Percentiles rank a stretch among this genome's conserved stretches.
These are phyloP conservation scores for Bolinopsis microptera DNA, from an alignment of 37 sponge, comb jelly and placozoan genomes.

Conservation along the genomic window DNA sequence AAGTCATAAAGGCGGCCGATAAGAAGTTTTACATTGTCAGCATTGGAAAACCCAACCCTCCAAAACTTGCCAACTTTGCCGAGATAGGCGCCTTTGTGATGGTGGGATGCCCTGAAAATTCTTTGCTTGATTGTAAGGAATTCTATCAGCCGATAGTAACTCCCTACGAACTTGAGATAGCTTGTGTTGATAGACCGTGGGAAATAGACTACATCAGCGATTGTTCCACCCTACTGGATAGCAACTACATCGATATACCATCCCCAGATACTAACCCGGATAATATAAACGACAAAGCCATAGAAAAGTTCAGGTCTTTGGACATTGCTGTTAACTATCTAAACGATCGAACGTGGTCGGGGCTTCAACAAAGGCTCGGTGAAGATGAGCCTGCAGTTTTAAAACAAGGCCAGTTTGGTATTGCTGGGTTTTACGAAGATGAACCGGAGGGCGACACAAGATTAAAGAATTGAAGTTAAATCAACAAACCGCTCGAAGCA, in stretches of 20 bases:
- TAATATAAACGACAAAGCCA: not conserved
- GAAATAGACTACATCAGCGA: slow-evolving; percentile 46
- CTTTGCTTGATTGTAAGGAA: slow-evolving; percentile 79
- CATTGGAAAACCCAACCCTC: slow-evolving; percentile 91
- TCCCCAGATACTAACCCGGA: not conserved
- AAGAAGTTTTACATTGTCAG: slow-evolving; percentile 90
- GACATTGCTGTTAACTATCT: slow-evolving; percentile 34
- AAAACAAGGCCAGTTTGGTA: slow-evolving; percentile 1
- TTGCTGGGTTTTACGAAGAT: slow-evolving; percentile 33
- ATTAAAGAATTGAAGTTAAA: not conserved
- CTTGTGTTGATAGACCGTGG: slow-evolving; percentile 65
- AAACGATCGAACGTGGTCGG: slow-evolving; percentile 23
- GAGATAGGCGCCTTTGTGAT: slow-evolving; percentile 93
- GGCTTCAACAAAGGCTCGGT: slow-evolving; percentile 28
- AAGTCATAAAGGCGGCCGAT: slow-evolving; percentile 73
- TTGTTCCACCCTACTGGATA: slow-evolving; percentile 20
- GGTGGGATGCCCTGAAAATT: slow-evolving; percentile 92
- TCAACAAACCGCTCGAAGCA: not conserved
- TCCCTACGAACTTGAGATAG: slow-evolving; percentile 78
- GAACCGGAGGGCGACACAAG: slow-evolving; percentile 10
- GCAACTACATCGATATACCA: not conserved
- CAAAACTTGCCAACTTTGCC: slow-evolving; percentile 97
- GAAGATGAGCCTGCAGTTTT: slow-evolving; percentile 24
- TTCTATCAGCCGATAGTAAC: slow-evolving; percentile 95
- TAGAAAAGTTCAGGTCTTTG: slow-evolving; percentile 21